Base-by-base conservation (phyloP, 1,140 invertebrate genomes). In the Lasioglossum baleicum region DNA sequence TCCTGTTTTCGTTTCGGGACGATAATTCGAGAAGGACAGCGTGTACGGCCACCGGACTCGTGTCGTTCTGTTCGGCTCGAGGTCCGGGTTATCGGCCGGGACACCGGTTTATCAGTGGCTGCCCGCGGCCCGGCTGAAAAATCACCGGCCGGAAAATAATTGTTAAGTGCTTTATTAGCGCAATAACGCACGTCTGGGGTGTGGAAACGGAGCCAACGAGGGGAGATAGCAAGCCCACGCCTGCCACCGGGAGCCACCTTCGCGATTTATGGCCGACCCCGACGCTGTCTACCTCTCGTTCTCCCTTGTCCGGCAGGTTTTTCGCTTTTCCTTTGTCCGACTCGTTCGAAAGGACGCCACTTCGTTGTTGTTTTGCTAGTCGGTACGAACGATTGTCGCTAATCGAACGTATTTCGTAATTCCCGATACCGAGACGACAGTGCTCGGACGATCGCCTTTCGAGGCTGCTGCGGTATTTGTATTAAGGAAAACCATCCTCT, bases 111-210 rank as follows among this genome's bases (percentile, higher is more conserved):
- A 86, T 86, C 84, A 85, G 75, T 64, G 35, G 60, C 75, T 61
- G 51, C 66, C 69, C 65, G 73, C 42, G 72, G 44, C 1, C 11
- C 83, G 83, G n/a, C 66, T 87, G 84, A 87, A 87, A 86, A 87
- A 87, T 87, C 84, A 78, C 85, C 85, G 81, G 73, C 81, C 85
- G 85, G 81, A 86, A 87, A 86, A 86, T 87, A 87, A 87, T 87
- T 83, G 85, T 86, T 86, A 86, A 86, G 85, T 86, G 85, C 77
- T 87, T 86, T 86, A 83, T 87, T 87, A 83, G 81, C 77, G 76
- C 85, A 85, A 83, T 87, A 86, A 86, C 69, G 84, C 58, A 26
- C 26, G 65, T 31, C 72, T 58, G 68, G 67, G 44, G 63, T 70
- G 67, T 76, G 67, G 80, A 77, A 71, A 64, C 77, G 71, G 56